Percentiles rank a stretch among this genome's conserved stretches.
Conservation (phyloP, 37 sponge, comb jelly and placozoan genomes). For the Cladorhizidae sp. region DNA sequence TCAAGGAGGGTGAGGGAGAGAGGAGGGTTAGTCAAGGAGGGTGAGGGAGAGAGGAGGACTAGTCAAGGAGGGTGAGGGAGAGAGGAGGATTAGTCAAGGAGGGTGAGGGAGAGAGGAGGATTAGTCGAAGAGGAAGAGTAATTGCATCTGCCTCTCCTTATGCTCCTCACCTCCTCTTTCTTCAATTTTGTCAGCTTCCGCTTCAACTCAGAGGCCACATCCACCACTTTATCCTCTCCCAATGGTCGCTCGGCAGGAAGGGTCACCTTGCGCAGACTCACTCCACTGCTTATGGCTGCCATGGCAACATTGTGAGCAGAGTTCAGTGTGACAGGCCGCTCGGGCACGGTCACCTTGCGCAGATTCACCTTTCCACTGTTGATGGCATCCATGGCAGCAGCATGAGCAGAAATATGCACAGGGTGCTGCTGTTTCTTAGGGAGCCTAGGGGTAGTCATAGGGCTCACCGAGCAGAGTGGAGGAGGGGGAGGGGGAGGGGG, state of each 20-base stretch:
- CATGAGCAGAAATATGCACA: background rate
- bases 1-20: no score
- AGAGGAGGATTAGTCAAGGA: no score
- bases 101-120: no score
- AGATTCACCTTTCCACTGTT: slow-evolving; percentile 21
- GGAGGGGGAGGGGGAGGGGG: slow-evolving; percentile 5
- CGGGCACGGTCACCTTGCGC: background rate
- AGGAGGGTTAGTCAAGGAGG: no score
- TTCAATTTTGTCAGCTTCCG: slow-evolving; percentile 18
- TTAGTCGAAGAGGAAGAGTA: no score
- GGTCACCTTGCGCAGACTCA: slow-evolving; percentile 5
- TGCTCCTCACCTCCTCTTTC: slow-evolving; percentile 6
- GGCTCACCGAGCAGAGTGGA: no score
- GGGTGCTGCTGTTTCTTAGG: slow-evolving; percentile 9
- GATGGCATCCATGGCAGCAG: slow-evolving; percentile 42
- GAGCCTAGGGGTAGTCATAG: no score
- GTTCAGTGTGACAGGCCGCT: background rate
- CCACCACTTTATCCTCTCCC: slow-evolving; percentile 39
- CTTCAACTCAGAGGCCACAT: slow-evolving; percentile 59
- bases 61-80: no score
- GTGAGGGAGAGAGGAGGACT: no score
- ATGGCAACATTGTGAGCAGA: slow-evolving; percentile 29
- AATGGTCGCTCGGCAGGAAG: background rate
- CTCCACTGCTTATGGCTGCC: slow-evolving; percentile 46
- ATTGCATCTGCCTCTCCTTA: no score